Percentiles rank a stretch among this genome's conserved stretches.
Conservation (phyloP, 2,888 invertebrate species). For the Tipula helvola region DNA sequence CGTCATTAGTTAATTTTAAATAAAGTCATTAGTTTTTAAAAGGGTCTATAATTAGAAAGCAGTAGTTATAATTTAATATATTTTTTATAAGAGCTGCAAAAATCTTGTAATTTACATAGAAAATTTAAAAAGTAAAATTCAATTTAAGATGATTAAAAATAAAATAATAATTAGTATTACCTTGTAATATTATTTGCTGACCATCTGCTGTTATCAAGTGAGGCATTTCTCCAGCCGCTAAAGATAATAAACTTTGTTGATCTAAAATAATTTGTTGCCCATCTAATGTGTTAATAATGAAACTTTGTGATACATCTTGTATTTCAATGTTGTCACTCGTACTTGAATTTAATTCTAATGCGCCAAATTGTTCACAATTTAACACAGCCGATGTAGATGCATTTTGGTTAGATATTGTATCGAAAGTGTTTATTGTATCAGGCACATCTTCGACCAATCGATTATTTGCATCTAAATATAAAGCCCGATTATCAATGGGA, state of each 20-base stretch:
- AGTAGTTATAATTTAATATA: too few relatives aligned
- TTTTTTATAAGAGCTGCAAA: too few relatives aligned
- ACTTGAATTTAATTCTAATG: neutral
- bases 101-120: too few relatives aligned
- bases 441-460: constrained; percentile 24
- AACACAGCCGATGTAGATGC: neutral
- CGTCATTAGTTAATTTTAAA: too few relatives aligned
- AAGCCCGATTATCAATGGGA: constrained; percentile 50
- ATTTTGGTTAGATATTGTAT: constrained; percentile 18
- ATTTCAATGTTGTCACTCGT: constrained; percentile 8
- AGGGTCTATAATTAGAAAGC: too few relatives aligned
- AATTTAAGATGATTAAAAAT: too few relatives aligned
- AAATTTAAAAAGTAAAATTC: too few relatives aligned
- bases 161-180: neutral
- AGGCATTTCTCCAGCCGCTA: constrained; percentile 15
- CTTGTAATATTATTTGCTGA: constrained; percentile 23
- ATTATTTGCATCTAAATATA: constrained; percentile 28
- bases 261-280: constrained; percentile 36
- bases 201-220: constrained; percentile 26
- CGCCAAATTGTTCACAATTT: neutral
- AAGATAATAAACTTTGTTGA: constrained; percentile 15
- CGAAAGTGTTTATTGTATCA: constrained; percentile 14
- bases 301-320: constrained; percentile 11
- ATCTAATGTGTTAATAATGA: constrained; percentile 21
- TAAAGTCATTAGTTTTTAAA: too few relatives aligned